These are phyloP conservation scores for Poeciliopsis gracilis DNA, from an alignment of 2,797 vertebrate species.

Conservation along the genomic window DNA sequence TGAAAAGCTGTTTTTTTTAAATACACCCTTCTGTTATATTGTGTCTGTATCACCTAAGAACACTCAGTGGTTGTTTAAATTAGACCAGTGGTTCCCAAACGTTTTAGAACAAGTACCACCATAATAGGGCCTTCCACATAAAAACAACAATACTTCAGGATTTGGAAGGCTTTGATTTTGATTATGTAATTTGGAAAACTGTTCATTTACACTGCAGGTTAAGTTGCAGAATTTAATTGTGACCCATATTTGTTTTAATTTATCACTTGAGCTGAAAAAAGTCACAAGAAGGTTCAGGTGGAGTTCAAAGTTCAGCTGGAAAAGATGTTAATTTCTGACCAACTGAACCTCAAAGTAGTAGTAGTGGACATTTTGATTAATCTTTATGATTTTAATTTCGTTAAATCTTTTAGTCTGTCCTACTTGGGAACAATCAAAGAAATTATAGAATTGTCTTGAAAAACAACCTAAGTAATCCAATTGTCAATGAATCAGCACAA, in stretches of 20 bases:
- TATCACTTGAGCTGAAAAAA: not conserved
- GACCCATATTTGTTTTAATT: constrained; percentile 26
- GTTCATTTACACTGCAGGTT: not conserved
- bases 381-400: not conserved
- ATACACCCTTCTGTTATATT: constrained; percentile 40
- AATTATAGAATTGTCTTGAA: not conserved
- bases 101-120: not conserved
- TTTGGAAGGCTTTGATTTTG: not conserved
- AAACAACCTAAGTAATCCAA: not conserved
- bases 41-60: constrained; percentile 60
- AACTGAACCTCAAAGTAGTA: not conserved
- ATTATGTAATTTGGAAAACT: not conserved
- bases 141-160: not conserved
- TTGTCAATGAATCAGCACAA: not conserved
- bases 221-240: constrained; percentile 1
- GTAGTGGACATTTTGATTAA: not conserved
- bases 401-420: too few relatives aligned
- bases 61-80: constrained; percentile 40
- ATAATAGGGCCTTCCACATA: not conserved
- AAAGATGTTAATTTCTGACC: not conserved
- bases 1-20: constrained; percentile 50
- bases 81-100: constrained; percentile 25
- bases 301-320: not conserved
- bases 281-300: not conserved
- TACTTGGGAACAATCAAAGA: not conserved